These are phyloP conservation scores for Pantherophis guttatus DNA, from an alignment of 2,113 vertebrate species.

Conservation along the genomic window DNA sequence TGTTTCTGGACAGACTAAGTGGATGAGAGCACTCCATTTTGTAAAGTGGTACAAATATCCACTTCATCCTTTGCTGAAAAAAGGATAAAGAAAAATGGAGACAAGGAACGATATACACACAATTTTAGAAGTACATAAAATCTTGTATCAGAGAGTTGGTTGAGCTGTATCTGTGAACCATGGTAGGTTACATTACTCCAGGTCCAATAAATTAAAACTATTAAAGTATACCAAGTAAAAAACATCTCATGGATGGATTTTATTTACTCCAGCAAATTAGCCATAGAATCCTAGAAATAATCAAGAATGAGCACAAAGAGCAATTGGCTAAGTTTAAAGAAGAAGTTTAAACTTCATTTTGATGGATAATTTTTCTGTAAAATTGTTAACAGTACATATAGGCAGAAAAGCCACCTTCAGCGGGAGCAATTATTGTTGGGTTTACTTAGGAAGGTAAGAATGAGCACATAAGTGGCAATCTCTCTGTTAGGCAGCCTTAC, in stretches of 20 bases:
- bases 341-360: not conserved
- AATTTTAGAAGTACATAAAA: not conserved
- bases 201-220: not conserved
- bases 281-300: not conserved
- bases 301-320: not conserved
- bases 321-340: not conserved
- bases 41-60: not conserved
- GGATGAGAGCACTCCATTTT: not conserved
- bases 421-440: not conserved
- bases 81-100: not conserved
- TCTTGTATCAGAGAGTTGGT: not conserved
- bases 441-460: not conserved
- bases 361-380: not conserved
- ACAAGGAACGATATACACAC: not conserved
- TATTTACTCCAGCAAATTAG: not conserved
- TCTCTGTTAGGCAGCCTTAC: not conserved
- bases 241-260: not conserved
- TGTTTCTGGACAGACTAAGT: not conserved
- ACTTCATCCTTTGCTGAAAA: not conserved
- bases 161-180: not conserved
- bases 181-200: not conserved
- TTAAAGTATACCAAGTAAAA: not conserved
- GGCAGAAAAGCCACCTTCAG: not conserved
- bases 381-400: not conserved
- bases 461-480: not conserved